Percentiles rank a stretch among this genome's conserved stretches.
phyloP scores from a whole-genome alignment of 2,113 vertebrate genomes.

The Morone saxatilis region DNA sequence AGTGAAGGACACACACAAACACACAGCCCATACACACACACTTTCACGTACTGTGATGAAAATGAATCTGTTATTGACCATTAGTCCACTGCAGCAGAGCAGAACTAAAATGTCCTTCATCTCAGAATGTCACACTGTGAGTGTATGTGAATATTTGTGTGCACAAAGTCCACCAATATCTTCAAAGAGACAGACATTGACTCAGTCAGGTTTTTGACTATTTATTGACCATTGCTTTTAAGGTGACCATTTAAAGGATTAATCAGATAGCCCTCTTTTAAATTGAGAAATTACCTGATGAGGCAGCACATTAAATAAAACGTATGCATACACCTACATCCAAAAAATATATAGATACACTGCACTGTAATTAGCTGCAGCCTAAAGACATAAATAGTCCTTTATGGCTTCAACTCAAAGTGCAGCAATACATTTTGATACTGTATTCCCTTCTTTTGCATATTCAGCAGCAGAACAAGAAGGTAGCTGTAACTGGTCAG shows the following conservation, averaged over 20 bases:
- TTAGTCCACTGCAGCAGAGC: slow-evolving; percentile 64
- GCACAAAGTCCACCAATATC: slow-evolving; percentile 18
- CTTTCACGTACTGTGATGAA: slow-evolving; percentile 43
- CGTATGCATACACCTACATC: neutral
- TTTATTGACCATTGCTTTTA: slow-evolving; percentile 26
- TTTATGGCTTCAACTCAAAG: slow-evolving; percentile 14
- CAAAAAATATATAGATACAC: neutral
- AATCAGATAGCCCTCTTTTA: neutral
- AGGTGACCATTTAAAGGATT: slow-evolving; percentile 26
- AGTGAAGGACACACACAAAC: slow-evolving; percentile 75
- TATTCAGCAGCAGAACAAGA: slow-evolving; percentile 53
- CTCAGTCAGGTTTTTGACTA: slow-evolving; percentile 5
- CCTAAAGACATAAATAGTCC: neutral
- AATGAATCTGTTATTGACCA: slow-evolving; percentile 76
- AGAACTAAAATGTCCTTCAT: slow-evolving; percentile 75
- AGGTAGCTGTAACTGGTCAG: slow-evolving; percentile 36
- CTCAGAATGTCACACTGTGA: slow-evolving; percentile 59
- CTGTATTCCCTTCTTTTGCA: slow-evolving; percentile 48
- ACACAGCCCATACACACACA: neutral
- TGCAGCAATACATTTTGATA: slow-evolving; percentile 27
- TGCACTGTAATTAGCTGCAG: slow-evolving; percentile 17
- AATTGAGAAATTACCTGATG: slow-evolving; percentile 5
- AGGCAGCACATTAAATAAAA: slow-evolving; percentile 14
- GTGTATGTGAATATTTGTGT: slow-evolving; percentile 39
- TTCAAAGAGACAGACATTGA: slow-evolving; percentile 45